A percentile compares a stretch with the other conserved stretches of the same genome.
Conservation (phyloP, 2,113 vertebrate genomes). For the Cheilinus undulatus region DNA sequence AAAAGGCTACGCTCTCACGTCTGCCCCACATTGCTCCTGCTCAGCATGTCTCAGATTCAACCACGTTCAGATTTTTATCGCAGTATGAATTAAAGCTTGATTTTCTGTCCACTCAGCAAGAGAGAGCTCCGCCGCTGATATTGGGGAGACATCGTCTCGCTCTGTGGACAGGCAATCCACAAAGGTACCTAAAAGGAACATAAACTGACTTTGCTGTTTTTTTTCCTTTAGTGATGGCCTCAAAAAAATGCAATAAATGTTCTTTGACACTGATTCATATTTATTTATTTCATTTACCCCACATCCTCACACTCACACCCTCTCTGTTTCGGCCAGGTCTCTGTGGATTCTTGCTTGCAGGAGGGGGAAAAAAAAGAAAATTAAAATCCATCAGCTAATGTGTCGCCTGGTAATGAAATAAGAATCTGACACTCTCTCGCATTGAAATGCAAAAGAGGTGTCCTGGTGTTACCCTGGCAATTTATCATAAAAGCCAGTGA, state of each 20-base stretch:
- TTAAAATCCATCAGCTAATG: slow-evolving; percentile 95
- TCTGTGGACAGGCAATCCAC: slow-evolving; percentile 70
- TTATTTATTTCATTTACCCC: slow-evolving; percentile 78
- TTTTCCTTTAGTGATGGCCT: slow-evolving; percentile 63
- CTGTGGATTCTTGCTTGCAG: slow-evolving; percentile 78
- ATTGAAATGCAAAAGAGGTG: slow-evolving; percentile 98
- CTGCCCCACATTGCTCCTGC: slow-evolving; percentile 68
- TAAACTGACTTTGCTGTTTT: slow-evolving; percentile 38
- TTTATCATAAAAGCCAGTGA: slow-evolving; percentile 92
- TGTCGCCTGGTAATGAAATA: slow-evolving; percentile 93
- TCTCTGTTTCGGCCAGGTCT: slow-evolving; percentile 78
- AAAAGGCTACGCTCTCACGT: slow-evolving; percentile 51
- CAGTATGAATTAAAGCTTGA: slow-evolving; percentile 79
- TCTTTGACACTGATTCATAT: slow-evolving; percentile 77
- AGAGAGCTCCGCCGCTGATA: slow-evolving; percentile 56
- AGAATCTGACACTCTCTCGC: slow-evolving; percentile 91
- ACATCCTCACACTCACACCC: slow-evolving; percentile 59
- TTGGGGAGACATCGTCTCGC: slow-evolving; percentile 61
- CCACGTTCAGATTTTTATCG: slow-evolving; percentile 80
- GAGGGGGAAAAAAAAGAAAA: slow-evolving; percentile 81
- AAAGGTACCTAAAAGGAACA: slow-evolving; percentile 69
- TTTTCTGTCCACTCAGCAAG: slow-evolving; percentile 83
- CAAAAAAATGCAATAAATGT: slow-evolving; percentile 77
- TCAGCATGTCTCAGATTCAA: slow-evolving; percentile 75
- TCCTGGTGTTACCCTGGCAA: slow-evolving; percentile 91